Percentiles rank a stretch among this genome's conserved stretches.
phyloP scores from a whole-genome alignment of 2,797 vertebrate species.

The Buceros bicornis region DNA sequence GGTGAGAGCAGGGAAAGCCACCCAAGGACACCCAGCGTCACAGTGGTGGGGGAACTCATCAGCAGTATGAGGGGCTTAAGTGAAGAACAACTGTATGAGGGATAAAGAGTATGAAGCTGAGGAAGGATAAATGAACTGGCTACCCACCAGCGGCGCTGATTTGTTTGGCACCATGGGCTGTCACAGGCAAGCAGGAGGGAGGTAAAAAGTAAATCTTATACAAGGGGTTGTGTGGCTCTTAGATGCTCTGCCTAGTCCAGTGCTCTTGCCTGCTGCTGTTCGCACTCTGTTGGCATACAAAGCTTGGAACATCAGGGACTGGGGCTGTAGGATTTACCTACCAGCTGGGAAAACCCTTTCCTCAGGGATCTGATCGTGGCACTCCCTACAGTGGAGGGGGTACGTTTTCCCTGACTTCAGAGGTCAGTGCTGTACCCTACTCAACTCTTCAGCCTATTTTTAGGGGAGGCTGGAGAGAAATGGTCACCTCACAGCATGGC shows the following conservation, averaged over 20 bases:
- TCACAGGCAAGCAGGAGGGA: neutral
- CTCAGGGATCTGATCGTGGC: accelerated
- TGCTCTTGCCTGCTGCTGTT: neutral
- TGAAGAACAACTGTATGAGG: neutral
- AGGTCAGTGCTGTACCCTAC: neutral
- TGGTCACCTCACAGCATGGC: neutral
- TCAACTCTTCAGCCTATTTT: neutral
- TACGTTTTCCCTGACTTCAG: accelerated
- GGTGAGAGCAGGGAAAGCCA: neutral
- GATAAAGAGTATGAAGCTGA: neutral
- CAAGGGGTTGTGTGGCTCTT: neutral
- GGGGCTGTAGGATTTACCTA: neutral
- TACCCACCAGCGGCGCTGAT: neutral
- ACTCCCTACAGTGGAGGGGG: neutral
- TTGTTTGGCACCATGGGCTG: neutral
- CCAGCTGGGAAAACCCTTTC: neutral
- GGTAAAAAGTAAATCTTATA: neutral
- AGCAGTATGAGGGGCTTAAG: neutral
- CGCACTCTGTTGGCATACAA: accelerated
- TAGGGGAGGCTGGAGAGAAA: neutral
- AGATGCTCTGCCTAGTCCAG: neutral
- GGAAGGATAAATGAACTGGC: neutral
- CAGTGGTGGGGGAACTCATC: no score
- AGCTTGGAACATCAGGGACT: neutral
- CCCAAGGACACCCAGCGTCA: neutral